These are phyloP conservation scores for Brachionus plicatilis DNA, from an alignment of 1,140 invertebrate species.

Conservation along the genomic window DNA sequence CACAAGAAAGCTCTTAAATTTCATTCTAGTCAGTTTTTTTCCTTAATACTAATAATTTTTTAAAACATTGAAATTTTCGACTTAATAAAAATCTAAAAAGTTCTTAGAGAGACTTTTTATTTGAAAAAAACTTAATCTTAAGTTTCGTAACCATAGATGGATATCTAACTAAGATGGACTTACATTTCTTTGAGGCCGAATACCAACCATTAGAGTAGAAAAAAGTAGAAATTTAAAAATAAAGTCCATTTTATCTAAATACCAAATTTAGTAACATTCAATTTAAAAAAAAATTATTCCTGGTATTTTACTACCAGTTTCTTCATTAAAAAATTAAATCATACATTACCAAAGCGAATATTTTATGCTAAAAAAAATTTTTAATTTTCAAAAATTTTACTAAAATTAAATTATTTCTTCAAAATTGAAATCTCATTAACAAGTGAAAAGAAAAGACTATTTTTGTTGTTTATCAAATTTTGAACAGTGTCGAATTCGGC, in stretches of 20 bases:
- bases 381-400: neutral
- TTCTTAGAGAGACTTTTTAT: no score
- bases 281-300: neutral
- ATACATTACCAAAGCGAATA: neutral
- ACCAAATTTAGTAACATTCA: neutral
- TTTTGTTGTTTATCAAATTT: conserved; percentile 61
- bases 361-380: neutral
- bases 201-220: neutral
- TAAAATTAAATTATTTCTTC: neutral
- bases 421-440: conserved; percentile 8
- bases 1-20: neutral
- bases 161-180: neutral
- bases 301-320: neutral
- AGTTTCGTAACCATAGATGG: neutral
- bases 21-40: neutral
- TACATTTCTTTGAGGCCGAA: neutral
- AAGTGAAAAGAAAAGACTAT: conserved; percentile 62
- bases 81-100: neutral
- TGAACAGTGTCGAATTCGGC: conserved; percentile 74
- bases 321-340: neutral
- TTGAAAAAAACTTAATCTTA: neutral
- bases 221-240: neutral
- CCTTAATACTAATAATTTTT: neutral
- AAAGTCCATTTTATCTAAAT: neutral
- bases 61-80: no score